These are phyloP conservation scores for Pelecanoides urinatrix DNA, from an alignment of 2,113 vertebrate genomes.

Conservation along the genomic window DNA sequence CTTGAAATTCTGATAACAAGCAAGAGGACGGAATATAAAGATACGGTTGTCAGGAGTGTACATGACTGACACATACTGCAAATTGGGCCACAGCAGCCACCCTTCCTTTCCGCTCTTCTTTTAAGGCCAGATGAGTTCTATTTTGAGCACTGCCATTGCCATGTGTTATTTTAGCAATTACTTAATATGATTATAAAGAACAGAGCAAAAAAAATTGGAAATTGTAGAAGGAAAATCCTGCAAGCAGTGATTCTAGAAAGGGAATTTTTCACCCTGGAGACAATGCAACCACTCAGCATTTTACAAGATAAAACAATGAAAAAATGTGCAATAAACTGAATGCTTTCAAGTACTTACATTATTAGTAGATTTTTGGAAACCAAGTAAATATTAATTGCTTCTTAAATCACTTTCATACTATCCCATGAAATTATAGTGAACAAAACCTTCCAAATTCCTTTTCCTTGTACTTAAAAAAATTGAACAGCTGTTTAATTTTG, in stretches of 20 bases:
- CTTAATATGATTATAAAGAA: background rate
- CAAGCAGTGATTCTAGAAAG: background rate
- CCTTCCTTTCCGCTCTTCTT: background rate
- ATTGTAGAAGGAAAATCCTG: background rate
- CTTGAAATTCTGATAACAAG: conserved; percentile 50
- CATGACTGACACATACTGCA: background rate
- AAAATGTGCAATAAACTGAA: background rate
- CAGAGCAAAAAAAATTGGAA: background rate
- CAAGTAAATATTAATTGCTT: background rate
- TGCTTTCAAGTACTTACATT: background rate
- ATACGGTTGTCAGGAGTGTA: background rate
- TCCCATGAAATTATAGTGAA: background rate
- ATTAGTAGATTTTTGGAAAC: background rate
- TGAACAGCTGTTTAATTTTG: background rate
- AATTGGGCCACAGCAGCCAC: background rate
- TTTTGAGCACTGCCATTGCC: background rate
- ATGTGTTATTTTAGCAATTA: background rate
- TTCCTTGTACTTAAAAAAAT: background rate
- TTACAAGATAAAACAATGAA: background rate
- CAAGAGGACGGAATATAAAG: conserved; percentile 21
- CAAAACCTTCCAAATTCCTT: background rate
- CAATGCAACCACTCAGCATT: background rate
- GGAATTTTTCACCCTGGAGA: background rate
- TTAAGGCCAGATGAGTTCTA: background rate
- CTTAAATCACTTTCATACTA: background rate